Evolutionary conservation across 2,113 vertebrate genomes (phyloP).

Genomic region (Colistium nudipinnis): DNA sequence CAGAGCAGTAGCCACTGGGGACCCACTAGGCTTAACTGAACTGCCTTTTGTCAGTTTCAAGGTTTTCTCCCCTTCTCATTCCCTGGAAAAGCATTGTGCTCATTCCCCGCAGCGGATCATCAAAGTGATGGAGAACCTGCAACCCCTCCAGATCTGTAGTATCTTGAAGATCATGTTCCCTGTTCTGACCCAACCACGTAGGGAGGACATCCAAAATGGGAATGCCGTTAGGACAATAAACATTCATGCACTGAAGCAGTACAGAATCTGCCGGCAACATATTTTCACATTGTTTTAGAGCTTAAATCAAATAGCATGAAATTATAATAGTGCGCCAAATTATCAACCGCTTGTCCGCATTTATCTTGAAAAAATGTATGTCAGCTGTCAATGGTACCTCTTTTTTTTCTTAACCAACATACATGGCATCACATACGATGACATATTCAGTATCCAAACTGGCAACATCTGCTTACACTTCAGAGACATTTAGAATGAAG

Average conservation of each 20-base stretch:
- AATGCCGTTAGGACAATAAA: no score
- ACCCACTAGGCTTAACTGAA: no score
- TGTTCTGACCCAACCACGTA: no score
- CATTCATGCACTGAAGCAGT: constrained; percentile 6
- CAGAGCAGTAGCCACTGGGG: no score
- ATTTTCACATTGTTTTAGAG: constrained; percentile 12
- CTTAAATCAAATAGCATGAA: constrained; percentile 3
- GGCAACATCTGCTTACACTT: constrained; percentile 31
- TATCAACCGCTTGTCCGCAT: constrained; percentile 44
- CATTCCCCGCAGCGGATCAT: no score
- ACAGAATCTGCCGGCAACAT: constrained; percentile 46
- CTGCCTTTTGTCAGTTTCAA: no score
- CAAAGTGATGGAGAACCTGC: no score
- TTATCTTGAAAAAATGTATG: constrained; percentile 23
- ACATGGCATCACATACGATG: constrained; percentile 36
- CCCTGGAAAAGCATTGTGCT: no score
- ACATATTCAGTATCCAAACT: constrained; percentile 39
- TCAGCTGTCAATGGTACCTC: constrained; percentile 12
- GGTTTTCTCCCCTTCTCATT: no score
- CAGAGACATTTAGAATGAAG: constrained; percentile 27
- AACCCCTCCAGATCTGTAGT: no score
- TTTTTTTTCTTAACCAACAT: constrained; percentile 21
- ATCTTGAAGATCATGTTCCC: no score
- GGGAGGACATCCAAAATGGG: no score
- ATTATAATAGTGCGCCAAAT: constrained; percentile 31